phyloP scores from a whole-genome alignment of 2,113 vertebrate genomes.

The Aegithalos caudatus region DNA sequence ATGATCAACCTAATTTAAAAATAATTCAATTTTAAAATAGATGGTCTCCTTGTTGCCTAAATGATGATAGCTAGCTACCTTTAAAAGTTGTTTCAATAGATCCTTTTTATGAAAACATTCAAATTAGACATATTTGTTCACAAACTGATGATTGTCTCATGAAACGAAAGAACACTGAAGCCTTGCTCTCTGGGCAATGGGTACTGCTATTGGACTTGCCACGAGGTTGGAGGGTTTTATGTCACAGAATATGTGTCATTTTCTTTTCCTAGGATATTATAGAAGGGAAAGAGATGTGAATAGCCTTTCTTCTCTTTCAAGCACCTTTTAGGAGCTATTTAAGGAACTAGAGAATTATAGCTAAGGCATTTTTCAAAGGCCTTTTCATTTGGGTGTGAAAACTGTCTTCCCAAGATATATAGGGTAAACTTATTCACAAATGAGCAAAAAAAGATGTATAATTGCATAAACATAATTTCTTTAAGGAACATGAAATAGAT shows the following conservation, averaged over 20 bases:
- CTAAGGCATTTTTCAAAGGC: background rate
- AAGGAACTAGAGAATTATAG: background rate
- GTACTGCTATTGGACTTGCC: fast-evolving
- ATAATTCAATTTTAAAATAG: background rate
- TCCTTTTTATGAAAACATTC: background rate
- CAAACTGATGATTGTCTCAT: background rate
- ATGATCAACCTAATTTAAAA: background rate
- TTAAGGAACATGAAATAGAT: background rate
- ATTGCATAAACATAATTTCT: background rate
- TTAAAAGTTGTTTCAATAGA: background rate
- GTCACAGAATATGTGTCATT: background rate
- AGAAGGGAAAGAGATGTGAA: background rate
- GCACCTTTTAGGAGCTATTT: background rate
- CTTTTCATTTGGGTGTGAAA: background rate
- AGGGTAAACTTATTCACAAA: background rate
- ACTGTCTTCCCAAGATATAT: background rate
- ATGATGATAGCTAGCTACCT: background rate
- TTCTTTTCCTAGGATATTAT: background rate
- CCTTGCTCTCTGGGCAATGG: background rate
- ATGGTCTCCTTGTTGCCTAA: background rate
- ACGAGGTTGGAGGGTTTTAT: background rate
- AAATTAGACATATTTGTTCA: background rate
- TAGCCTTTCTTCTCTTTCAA: background rate
- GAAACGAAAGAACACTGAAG: background rate
- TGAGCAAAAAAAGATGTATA: background rate